These are phyloP conservation scores for Microctenopoma steveboyesi DNA, from an alignment of 2,797 vertebrate genomes.

Conservation along the genomic window DNA sequence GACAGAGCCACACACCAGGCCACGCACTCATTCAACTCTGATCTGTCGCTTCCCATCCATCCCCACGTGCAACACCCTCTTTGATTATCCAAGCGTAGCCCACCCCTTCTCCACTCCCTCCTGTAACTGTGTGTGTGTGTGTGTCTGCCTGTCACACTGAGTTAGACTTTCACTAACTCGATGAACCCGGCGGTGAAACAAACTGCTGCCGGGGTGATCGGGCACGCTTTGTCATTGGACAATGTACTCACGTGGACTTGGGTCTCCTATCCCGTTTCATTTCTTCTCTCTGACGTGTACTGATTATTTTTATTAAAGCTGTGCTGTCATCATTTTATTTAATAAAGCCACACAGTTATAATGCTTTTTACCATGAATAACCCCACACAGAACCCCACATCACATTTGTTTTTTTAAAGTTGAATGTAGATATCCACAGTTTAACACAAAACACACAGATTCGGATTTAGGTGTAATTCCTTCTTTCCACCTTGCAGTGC, in stretches of 20 bases:
- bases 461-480: slow-evolving; percentile 20
- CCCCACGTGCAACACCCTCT: slow-evolving; percentile 83
- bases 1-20: slow-evolving; percentile 82
- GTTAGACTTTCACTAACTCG: slow-evolving; percentile 87
- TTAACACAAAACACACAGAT: slow-evolving; percentile 28
- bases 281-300: neutral
- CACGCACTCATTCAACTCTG: slow-evolving; percentile 86
- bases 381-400: too few species aligned
- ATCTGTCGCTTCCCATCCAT: slow-evolving; percentile 93
- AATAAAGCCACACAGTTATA: slow-evolving; percentile 11
- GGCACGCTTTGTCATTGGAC: slow-evolving; percentile 64
- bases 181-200: slow-evolving; percentile 85
- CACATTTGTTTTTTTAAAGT: neutral
- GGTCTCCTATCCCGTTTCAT: neutral
- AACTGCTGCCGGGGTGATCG: slow-evolving; percentile 83
- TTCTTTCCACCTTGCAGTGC: slow-evolving; percentile 85
- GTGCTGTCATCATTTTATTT: neutral
- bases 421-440: neutral
- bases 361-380: neutral
- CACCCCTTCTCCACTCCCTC: slow-evolving; percentile 60
- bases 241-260: slow-evolving; percentile 77
- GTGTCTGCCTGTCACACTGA: slow-evolving; percentile 83
- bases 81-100: slow-evolving; percentile 84
- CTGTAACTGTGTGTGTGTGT: slow-evolving; percentile 45
- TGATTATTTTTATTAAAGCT: slow-evolving; percentile 2